A percentile compares a stretch with the other conserved stretches of the same genome.
Conservation (phyloP, 2,113 vertebrate genomes). For the Podiceps cristatus region DNA sequence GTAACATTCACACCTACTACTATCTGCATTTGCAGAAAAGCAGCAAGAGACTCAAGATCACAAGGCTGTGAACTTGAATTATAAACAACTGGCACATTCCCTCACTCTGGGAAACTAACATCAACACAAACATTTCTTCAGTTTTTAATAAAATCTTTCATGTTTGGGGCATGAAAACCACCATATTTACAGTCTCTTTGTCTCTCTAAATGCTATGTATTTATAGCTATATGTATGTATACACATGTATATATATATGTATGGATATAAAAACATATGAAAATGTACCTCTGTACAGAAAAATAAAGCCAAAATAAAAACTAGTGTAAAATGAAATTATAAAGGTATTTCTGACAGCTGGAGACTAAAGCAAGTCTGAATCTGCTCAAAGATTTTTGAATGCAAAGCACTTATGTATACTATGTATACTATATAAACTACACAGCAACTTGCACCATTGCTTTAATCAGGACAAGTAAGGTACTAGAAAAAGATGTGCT, state of each 20-base stretch:
- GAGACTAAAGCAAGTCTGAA: not conserved
- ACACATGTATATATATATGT: not conserved
- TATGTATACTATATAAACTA: not conserved
- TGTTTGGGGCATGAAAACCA: not conserved
- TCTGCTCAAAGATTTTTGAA: not conserved
- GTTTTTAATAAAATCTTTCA: not conserved
- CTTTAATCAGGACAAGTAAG: not conserved
- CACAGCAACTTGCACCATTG: not conserved
- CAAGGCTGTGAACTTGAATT: constrained; percentile 28
- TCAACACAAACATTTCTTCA: not conserved
- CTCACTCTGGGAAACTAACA: not conserved
- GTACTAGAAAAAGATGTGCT: not conserved
- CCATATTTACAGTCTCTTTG: not conserved
- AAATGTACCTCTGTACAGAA: not conserved
- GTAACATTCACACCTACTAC: constrained; percentile 44
- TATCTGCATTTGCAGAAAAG: constrained; percentile 16
- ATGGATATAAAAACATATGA: not conserved
- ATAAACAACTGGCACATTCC: constrained; percentile 27
- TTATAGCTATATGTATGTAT: not conserved
- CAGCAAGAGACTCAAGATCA: constrained; percentile 21
- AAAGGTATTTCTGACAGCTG: not conserved
- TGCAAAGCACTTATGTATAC: not conserved
- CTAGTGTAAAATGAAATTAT: not conserved
- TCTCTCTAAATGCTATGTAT: not conserved
- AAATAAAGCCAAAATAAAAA: not conserved